Conservation (phyloP, 2,888 invertebrate species). For the Lagria hirta region DNA sequence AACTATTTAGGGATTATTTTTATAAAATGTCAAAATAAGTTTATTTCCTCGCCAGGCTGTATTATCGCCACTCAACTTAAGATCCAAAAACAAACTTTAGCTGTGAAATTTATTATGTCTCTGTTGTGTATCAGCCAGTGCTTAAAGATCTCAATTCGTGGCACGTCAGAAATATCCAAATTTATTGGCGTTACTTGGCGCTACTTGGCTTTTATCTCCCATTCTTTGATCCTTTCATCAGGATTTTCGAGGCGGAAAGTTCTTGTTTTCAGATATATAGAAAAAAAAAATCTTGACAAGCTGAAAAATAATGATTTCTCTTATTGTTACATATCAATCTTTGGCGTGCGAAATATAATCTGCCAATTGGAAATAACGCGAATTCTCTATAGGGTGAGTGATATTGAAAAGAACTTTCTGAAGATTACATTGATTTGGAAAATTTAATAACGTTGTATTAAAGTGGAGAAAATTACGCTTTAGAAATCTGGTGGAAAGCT, state of each 20-base stretch:
- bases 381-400: slow-evolving; percentile 4
- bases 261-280: no score
- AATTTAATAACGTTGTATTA: slow-evolving; percentile 15
- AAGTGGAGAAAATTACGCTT: slow-evolving; percentile 2
- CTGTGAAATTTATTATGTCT: no score
- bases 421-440: slow-evolving; percentile 4
- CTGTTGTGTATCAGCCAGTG: slow-evolving; percentile 10
- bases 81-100: no score
- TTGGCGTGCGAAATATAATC: slow-evolving; percentile 2
- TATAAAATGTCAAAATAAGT: no score
- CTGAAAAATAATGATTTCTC: no score
- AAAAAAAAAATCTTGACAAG: no score
- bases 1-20: no score
- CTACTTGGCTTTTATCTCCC: slow-evolving; percentile 29
- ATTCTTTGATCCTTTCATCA: slow-evolving; percentile 24
- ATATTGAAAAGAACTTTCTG: slow-evolving; percentile 9
- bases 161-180: slow-evolving; percentile 15
- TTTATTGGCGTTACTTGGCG: slow-evolving; percentile 24
- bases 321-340: slow-evolving; percentile 5
- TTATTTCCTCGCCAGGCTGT: no score
- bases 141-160: slow-evolving; percentile 5
- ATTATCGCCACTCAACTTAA: no score
- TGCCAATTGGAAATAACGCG: slow-evolving; percentile 11
- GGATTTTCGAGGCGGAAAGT: slow-evolving; percentile 7
- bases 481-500: neutral